Base-by-base conservation (phyloP, 2,888 invertebrate genomes). In the Octonoba sinensis region DNA sequence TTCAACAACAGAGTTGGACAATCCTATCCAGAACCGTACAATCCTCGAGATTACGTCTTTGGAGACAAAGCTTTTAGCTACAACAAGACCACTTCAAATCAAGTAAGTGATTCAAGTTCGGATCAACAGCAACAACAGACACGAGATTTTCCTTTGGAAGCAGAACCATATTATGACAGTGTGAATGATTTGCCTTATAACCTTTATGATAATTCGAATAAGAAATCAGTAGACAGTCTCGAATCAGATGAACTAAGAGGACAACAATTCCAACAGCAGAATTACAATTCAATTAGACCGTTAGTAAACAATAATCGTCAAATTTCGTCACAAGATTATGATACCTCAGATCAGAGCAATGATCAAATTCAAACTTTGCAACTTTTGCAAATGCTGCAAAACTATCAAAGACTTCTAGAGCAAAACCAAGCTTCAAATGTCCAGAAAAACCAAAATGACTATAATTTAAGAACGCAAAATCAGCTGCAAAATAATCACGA, bases 31-130 rank as follows among this genome's bases (percentile, higher is more conserved):
- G 8, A 60, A 70, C 51, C 60, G 3, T 81, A 81, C 20, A 57
- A 81, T 56, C 79, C 79, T 18, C 62, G 79, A 81, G 79, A 81
- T 49, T 81, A 57, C 22, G 69, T 73, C 6, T 74, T 81, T 62
- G 73, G 73, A 46, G 73, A 69, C 44, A 81, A 73, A 69, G 73
- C 47, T 46, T 73, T 54, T 24, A 49, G 15, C 11, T 62, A 60
- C n/a, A 67, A 49, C 20, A 64, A 62, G n/a, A 36, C 60, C 27
- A 46, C 16, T 15, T n/a, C 47, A 18, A 64, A 59, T 6, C 46
- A 69, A n/a, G 27, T 16, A 16, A 24, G 22, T 22, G 24, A 36
- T 46, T 36, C 64, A 13, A 62, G 36, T 16, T n/a, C 22, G 20
- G 66, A 67, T 18, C 51, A 67, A 16, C 57, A 46, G 44, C 47